Evolutionary conservation across 2,113 vertebrate genomes (phyloP), one percentile per base, ranked within the genome.

Genomic region (Ibidorhyncha struthersii): DNA sequence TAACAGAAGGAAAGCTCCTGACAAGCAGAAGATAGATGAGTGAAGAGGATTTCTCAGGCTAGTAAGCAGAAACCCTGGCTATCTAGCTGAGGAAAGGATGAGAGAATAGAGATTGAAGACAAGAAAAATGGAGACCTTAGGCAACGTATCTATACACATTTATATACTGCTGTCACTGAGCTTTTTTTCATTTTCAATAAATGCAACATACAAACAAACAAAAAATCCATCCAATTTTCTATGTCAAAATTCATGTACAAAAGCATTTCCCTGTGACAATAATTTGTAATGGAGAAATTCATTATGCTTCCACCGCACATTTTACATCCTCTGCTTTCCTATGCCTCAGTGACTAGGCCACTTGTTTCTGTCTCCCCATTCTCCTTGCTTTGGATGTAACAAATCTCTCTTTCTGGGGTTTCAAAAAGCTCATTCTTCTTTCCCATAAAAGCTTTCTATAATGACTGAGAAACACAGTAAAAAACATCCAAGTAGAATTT

Each of bases 261-360:
- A 95, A 93, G 59, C 89, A 97, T 97, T 97, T 94, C 77, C 91
- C 67, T 81, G 41, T 90, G 95, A 91, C 96, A 97, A 66, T 91
- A 86, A 91, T 94, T 96, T 63, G 70, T 77, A 95, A 88, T 41
- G 59, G 84, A 90, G 76, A 73, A 91, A 97, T 96, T 86, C 52
- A 93, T 97, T 97, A 93, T 1, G 9, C 45, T 90, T 93, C 62
- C 59, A 9, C 71, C 21, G 74, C 25, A 83, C 82, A 96, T 96
- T 93, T 96, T 55, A 83, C 50, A 91, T 87, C 41, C 53, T 65
- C 36, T 53, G 21, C 84, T 85, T 92, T 88, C 50, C 79, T 45
- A 86, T 78, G 89, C 93, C 87, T 92, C 74, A 86, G 61, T 49
- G 83, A 95, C 78, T 47, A 80, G 55, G 30, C 49, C 62, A 83